Evolutionary conservation across 2,888 invertebrate genomes (phyloP), one percentile per base, ranked within the genome.

Genomic region (Nomada fabriciana): DNA sequence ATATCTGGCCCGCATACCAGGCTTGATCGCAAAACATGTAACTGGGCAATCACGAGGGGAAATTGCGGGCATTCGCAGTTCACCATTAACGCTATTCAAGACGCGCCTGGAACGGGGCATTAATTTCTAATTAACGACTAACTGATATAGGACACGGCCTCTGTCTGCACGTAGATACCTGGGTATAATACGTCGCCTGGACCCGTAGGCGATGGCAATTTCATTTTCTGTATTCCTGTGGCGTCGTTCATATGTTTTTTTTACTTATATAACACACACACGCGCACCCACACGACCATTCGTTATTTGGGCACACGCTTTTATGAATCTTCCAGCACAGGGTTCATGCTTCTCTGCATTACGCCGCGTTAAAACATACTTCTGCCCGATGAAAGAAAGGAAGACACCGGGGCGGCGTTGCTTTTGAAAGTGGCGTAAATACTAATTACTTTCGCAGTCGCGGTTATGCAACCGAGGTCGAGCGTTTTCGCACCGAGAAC

Each of bases 61-160:
- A 82, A 89, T 82, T 83, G 82, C 73, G 80, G 83, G 76, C 73
- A 74, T 78, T 77, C 80, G 73, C 83, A 72, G 83, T 85, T 87
- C 81, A 82, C 90, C 89, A 90, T 90, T 91, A 90, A 90, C 88
- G 88, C 88, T 84, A 88, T 90, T 91, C 88, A 87, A 91, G 89
- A 87, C 89, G 84, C 82, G 80, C 74, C 64, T 67, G 71, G 76
- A 68, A 70, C 76, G 71, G 82, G 81, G 86, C 89, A 91, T 92
- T 92, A 91, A 92, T 92, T 91, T 90, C 91, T 91, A 92, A 92
- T 92, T 91, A 92, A 88, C 88, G 80, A 84, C 88, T 90, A 91
- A 90, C 86, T 82, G 84, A 85, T 76, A 82, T 72, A 84, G 84
- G 74, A 70, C 72, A 82, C 76, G 76, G 18, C 47, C 5, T 20